Conservation (phyloP, 2,888 invertebrate species). For the Synanthedon formicaeformis region DNA sequence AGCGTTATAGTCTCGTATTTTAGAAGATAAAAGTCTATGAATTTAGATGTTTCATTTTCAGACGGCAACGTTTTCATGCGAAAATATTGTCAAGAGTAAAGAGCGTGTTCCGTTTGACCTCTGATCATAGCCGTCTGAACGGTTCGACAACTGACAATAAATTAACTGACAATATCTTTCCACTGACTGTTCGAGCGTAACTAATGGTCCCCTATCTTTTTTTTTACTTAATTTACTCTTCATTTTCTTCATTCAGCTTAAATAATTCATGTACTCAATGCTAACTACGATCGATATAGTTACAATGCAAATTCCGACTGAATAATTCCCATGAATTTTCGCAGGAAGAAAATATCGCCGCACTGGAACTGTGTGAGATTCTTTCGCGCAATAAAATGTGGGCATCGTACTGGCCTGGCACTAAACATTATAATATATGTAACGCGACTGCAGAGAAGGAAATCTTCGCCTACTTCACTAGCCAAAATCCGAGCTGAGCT, state of each 20-base stretch:
- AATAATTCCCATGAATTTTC: neutral
- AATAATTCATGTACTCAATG: neutral
- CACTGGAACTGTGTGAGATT: neutral
- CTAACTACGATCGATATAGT: neutral
- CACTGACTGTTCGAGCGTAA: neutral
- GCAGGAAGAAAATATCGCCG: neutral
- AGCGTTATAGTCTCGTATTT: constrained; percentile 19
- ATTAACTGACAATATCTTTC: neutral
- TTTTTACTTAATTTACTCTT: neutral
- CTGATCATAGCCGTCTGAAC: constrained; percentile 1
- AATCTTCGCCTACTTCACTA: neutral
- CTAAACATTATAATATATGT: neutral
- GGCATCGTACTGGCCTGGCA: neutral
- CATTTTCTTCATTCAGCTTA: neutral
- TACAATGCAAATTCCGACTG: neutral
- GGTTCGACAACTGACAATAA: neutral
- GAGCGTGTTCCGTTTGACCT: constrained; percentile 4
- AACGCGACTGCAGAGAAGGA: neutral
- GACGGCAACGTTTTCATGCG: constrained; percentile 8
- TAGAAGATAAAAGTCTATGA: constrained; percentile 20
- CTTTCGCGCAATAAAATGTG: neutral
- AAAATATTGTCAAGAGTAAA: neutral
- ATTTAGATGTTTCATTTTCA: constrained; percentile 36
- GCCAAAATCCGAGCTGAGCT: neutral
- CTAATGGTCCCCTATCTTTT: neutral